Evolutionary conservation across 2,797 vertebrate species (phyloP), one percentile per base, ranked within the genome.

Genomic region (Choloepus didactylus): DNA sequence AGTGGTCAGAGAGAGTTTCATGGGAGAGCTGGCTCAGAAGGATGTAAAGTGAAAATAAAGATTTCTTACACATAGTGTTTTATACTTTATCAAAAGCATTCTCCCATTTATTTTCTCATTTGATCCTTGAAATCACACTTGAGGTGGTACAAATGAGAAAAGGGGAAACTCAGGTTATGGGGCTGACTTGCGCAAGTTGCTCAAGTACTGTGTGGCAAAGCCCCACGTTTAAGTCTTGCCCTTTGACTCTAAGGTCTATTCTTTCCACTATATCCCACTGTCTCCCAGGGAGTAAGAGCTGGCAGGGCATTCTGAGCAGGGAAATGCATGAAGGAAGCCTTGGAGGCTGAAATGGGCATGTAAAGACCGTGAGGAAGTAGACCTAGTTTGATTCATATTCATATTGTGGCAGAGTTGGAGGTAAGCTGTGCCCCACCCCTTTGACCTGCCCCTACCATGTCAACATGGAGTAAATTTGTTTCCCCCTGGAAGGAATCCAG

Each of bases 181-280:
- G 23, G 7, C 35, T 25, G 12, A 51, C 49, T 31, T 44, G 18
- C 29, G 12, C n/a, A 9, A 29, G 38, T 31, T 14, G 2, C 4
- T 14, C 60, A 11, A 29, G 12, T 8, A n/a, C 25, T 0, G 0
- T 3, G 5, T 41, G 44, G 29, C 3, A 2, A 66, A 72, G 29
- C 31, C 2, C 0, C 16, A 11, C 41, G 25, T 62, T 0, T 1
- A 18, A n/a, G 44, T 64, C 29, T 27, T 0, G 1, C 4, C 59
- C 19, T 79, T 31, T 29, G 70, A 69, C 41, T 31, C 25, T 35
- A 31, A 59, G 41, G 35, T 7, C n/a, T 76, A 35, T 49, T 62
- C 59, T 73, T 62, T 21, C 69, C 8, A 3, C 27, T 6, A 25
- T 2, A 7, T 12, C 29, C n/a, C 19, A 14, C 44, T 38, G 14